A percentile compares a stretch with the other conserved stretches of the same genome.
Evolutionary conservation across 1,140 invertebrate genomes (phyloP).

Genomic region (Drosophila truncata): DNA sequence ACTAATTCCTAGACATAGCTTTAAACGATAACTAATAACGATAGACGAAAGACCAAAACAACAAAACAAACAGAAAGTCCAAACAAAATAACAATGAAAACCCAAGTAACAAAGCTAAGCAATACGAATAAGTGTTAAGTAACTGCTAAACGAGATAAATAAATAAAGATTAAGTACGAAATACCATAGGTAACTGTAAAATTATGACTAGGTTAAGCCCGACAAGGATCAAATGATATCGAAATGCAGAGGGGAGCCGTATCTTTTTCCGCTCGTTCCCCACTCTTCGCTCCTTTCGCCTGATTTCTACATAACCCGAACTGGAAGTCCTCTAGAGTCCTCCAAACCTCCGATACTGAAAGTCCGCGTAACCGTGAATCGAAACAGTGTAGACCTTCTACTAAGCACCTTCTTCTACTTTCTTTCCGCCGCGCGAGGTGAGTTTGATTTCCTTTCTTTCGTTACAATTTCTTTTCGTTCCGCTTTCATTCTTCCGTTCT

Average conservation of each 20-base stretch:
- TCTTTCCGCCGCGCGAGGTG: slow-evolving; percentile 62
- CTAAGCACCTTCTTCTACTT: slow-evolving; percentile 59
- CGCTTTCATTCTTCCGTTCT: slow-evolving; percentile 39
- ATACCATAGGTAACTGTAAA: background rate
- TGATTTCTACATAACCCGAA: slow-evolving; percentile 11
- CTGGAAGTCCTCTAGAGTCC: slow-evolving; percentile 16
- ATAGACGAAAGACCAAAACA: slow-evolving; percentile 22
- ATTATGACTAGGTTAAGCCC: slow-evolving; percentile 11
- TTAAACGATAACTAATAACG: slow-evolving; percentile 17
- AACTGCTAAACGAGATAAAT: slow-evolving; percentile 19
- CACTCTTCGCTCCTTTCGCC: slow-evolving; percentile 28
- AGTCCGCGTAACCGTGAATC: slow-evolving; percentile 6
- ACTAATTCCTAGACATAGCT: slow-evolving; percentile 73
- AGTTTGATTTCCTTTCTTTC: slow-evolving; percentile 65
- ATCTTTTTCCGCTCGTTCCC: slow-evolving; percentile 27
- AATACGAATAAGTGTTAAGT: slow-evolving; percentile 25
- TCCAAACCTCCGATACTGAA: slow-evolving; percentile 14
- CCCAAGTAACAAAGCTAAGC: slow-evolving; percentile 38
- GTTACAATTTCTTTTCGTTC: slow-evolving; percentile 35
- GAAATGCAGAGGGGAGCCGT: slow-evolving; percentile 33
- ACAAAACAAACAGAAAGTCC: slow-evolving; percentile 21
- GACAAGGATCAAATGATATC: slow-evolving; percentile 24
- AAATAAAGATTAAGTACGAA: slow-evolving; percentile 17
- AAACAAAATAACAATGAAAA: slow-evolving; percentile 30
- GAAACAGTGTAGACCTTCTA: slow-evolving; percentile 30